Base-by-base conservation (phyloP, 2,113 vertebrate species). In the Limnothrissa miodon region DNA sequence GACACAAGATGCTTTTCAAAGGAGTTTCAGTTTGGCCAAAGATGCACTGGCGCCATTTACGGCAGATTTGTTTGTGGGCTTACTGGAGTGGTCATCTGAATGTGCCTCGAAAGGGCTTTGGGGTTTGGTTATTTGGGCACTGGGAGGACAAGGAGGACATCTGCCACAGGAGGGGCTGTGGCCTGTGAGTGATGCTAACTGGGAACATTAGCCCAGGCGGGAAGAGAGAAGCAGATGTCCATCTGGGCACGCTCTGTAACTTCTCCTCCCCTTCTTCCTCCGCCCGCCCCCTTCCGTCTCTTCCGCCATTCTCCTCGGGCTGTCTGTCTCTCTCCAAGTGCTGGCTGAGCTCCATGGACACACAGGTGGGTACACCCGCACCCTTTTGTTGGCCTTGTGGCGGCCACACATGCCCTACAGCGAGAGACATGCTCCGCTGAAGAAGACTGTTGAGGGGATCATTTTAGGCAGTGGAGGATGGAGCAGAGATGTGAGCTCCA, bases 161-260 rank as follows among this genome's bases (percentile, higher is more conserved):
- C 78, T 82, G 89, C 80, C 80, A 48, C 80, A 44, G 82, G 56
- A 90, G 87, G 86, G 79, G 51, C 80, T 86, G 79, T 80, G 84
- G 62, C 85, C 79, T 84, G 44, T 81, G 79, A 80, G 81, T 88
- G 83, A 83, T 85, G 82, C 74, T 51, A 85, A 87, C 88, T 82
- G 53, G 46, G 79, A 86, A 80, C 86, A 90, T 88, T 87, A 89
- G 86, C 90, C 66, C 90, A 85, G 84, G 81, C 42, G 19, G 82
- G 80, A 83, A 84, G 15, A 23, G 86, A 39, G 84, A 62, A 88
- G 86, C 86, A 92, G 86, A 86, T 80, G 86, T 86, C 91, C 87
- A 88, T 91, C 87, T 93, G 89, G 84, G 83, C 87, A 48, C 33
- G 44, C 81, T 80, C 48, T 3, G 59, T 79, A 78, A 81, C n/a